These are phyloP conservation scores for Portunus trituberculatus DNA, from an alignment of 1,140 invertebrate genomes.

Conservation along the genomic window DNA sequence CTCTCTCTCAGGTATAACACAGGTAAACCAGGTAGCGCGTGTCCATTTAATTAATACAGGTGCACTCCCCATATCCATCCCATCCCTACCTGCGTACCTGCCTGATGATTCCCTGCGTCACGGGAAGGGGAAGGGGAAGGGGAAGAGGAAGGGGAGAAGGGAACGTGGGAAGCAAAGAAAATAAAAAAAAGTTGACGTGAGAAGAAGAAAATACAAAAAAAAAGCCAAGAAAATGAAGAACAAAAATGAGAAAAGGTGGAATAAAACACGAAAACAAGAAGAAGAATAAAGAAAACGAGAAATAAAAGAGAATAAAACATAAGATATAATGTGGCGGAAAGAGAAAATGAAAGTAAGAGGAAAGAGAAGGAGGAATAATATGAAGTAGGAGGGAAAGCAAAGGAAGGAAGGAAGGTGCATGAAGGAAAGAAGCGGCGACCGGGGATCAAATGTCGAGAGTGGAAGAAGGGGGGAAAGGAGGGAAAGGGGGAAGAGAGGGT, in stretches of 20 bases:
- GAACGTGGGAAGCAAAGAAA: neutral
- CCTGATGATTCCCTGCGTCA: neutral
- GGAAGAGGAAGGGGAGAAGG: neutral
- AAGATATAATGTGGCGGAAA: too few relatives aligned
- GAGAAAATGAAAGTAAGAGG: neutral
- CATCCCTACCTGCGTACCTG: neutral
- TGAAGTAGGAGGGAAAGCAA: neutral
- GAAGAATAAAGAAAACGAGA: too few relatives aligned
- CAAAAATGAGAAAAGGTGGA: too few relatives aligned
- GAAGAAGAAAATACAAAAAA: too few relatives aligned
- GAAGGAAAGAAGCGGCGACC: neutral
- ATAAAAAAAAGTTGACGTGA: neutral
- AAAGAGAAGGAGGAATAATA: neutral
- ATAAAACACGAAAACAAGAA: too few relatives aligned
- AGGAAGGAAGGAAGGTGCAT: neutral
- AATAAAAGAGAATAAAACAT: too few relatives aligned
- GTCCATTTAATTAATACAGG: neutral
- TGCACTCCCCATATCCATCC: neutral
- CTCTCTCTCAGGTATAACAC: neutral
- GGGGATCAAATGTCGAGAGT: neutral
- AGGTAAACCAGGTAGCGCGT: conserved; percentile 3
- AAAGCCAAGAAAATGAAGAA: too few relatives aligned
- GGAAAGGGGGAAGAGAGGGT: neutral
- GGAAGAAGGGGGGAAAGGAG: neutral
- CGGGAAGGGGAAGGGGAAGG: neutral